Conservation (phyloP, 2,888 invertebrate genomes). For the Sussaba pulchella region DNA sequence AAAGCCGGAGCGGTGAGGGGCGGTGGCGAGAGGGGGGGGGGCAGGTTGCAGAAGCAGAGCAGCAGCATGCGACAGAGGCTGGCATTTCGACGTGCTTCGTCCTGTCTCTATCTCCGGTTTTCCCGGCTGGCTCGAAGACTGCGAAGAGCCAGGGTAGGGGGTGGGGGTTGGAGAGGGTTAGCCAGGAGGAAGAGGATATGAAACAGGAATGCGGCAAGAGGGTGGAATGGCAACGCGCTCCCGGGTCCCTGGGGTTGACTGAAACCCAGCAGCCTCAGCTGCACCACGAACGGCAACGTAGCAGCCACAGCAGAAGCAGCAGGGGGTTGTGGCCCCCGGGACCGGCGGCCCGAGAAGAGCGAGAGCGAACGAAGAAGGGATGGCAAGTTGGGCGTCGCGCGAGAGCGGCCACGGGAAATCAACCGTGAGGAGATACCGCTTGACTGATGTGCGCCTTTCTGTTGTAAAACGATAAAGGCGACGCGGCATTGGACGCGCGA, state of each 20-base stretch:
- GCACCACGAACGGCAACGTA: background rate
- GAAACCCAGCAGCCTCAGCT: slow-evolving; percentile 38
- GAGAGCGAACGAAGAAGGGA: slow-evolving; percentile 19
- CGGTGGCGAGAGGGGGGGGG: background rate
- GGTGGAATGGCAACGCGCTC: slow-evolving; percentile 46
- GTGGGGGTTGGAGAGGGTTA: no score
- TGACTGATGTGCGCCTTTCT: slow-evolving; percentile 85
- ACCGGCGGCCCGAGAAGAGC: slow-evolving; percentile 55
- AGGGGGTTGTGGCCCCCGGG: slow-evolving; percentile 35
- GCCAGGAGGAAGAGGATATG: slow-evolving; percentile 24
- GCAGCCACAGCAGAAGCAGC: slow-evolving; percentile 15
- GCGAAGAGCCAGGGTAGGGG: slow-evolving; percentile 35
- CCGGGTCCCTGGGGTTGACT: slow-evolving; percentile 46
- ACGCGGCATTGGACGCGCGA: slow-evolving; percentile 83
- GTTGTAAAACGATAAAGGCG: slow-evolving; percentile 85
- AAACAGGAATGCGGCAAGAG: slow-evolving; percentile 18
- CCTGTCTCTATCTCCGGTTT: slow-evolving; percentile 34
- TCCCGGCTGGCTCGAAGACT: slow-evolving; percentile 12
- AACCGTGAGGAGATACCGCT: slow-evolving; percentile 85
- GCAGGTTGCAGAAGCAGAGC: slow-evolving; percentile 16
- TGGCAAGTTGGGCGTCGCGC: slow-evolving; percentile 70
- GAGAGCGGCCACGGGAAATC: slow-evolving; percentile 84
- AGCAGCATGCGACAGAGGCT: slow-evolving; percentile 19
- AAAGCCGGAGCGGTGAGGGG: slow-evolving; percentile 21
- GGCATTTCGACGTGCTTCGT: slow-evolving; percentile 34